These are phyloP conservation scores for Drosophila biarmipes DNA, from an alignment of 1,140 invertebrate species.

Conservation along the genomic window DNA sequence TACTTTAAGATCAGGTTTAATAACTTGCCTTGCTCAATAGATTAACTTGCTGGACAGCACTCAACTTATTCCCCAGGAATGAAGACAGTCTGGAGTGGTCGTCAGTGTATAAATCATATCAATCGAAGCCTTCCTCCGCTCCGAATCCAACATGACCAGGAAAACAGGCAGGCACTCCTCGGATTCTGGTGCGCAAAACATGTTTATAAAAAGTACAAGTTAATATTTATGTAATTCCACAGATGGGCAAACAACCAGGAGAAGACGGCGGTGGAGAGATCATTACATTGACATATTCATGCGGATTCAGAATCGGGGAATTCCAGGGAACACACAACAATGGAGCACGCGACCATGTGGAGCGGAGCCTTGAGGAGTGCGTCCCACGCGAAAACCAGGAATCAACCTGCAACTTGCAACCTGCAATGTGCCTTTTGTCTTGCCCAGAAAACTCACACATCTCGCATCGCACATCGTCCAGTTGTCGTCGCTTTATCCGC, in stretches of 20 bases:
- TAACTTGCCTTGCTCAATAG: background rate
- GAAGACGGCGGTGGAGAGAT: slow-evolving; percentile 42
- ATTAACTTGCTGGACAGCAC: slow-evolving; percentile 8
- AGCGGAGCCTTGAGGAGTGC: slow-evolving; percentile 9
- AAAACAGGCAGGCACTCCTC: slow-evolving; percentile 1
- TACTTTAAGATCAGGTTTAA: background rate
- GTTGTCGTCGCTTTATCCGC: slow-evolving; percentile 69
- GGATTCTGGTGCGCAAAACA: slow-evolving; percentile 47
- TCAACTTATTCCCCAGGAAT: slow-evolving; percentile 4
- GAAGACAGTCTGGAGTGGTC: slow-evolving; percentile 5
- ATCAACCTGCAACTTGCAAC: slow-evolving; percentile 42
- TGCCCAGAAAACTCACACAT: slow-evolving; percentile 27
- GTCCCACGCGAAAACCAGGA: slow-evolving; percentile 38
- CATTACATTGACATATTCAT: slow-evolving; percentile 82
- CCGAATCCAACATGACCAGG: slow-evolving; percentile 20
- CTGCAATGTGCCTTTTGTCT: slow-evolving; percentile 30
- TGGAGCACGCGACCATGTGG: slow-evolving; percentile 53
- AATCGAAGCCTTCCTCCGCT: slow-evolving; percentile 44
- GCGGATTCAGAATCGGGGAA: slow-evolving; percentile 51
- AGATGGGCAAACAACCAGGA: slow-evolving; percentile 51
- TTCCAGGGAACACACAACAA: slow-evolving; percentile 48
- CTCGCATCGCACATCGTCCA: slow-evolving; percentile 30
- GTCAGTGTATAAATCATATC: slow-evolving; percentile 75
- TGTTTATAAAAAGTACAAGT: slow-evolving; percentile 82
- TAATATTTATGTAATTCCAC: slow-evolving; percentile 80